Percentiles rank a stretch among this genome's conserved stretches.
Evolutionary conservation across 30 jellyfish, hydroid and myxozoan species (phyloP).

Genomic region (Aurelia sp.): DNA sequence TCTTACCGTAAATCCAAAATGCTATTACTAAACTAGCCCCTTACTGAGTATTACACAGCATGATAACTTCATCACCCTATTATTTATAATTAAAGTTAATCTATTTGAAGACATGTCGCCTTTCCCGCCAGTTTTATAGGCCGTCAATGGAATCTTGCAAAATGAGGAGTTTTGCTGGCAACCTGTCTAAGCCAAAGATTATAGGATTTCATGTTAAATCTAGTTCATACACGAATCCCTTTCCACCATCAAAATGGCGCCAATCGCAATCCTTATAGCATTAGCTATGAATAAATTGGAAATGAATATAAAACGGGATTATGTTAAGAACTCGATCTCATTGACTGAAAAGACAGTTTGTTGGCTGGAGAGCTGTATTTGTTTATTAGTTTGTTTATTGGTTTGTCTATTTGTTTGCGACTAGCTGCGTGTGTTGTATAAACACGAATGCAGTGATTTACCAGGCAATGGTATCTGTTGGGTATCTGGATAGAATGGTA

Average conservation of each 20-base stretch:
- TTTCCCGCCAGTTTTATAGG: too few species aligned
- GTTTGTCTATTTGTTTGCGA: background rate
- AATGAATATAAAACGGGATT: background rate
- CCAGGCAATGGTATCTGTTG: too few species aligned
- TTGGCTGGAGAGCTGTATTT: background rate
- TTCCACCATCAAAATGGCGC: constrained; percentile 34
- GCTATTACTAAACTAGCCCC: too few species aligned
- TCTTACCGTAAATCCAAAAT: too few species aligned
- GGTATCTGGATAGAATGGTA: too few species aligned
- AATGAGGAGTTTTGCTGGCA: background rate
- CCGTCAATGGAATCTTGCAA: background rate
- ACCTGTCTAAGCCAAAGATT: constrained; percentile 5
- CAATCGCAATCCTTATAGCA: constrained; percentile 4
- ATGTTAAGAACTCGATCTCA: background rate
- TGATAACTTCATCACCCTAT: too few species aligned
- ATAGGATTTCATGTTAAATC: constrained; percentile 14
- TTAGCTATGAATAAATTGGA: background rate
- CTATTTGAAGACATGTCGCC: too few species aligned
- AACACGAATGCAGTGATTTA: too few species aligned
- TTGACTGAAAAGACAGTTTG: background rate
- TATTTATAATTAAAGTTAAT: too few species aligned
- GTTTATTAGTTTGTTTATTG: background rate
- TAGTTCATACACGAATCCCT: constrained; percentile 16
- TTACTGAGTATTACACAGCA: too few species aligned
- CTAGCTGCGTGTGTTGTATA: too few species aligned